A percentile compares a stretch with the other conserved stretches of the same genome.
phyloP scores from a whole-genome alignment of 2,797 vertebrate genomes.

The Xiphophorus birchmanni region DNA sequence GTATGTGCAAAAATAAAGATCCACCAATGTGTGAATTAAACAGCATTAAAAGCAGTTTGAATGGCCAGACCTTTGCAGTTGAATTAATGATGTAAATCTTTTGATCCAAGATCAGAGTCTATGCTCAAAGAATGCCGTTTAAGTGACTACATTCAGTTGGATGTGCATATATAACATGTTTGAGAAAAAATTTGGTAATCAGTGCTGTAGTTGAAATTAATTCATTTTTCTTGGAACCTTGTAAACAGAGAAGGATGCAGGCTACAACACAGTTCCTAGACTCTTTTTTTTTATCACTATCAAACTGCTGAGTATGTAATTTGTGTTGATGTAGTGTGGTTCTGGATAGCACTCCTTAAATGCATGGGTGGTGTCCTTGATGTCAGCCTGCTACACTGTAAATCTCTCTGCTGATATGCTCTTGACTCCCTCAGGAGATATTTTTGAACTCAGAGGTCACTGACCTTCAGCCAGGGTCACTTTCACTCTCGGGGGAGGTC shows the following conservation, averaged over 20 bases:
- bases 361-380: slow-evolving; percentile 32
- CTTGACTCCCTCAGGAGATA: slow-evolving; percentile 49
- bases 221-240: not conserved
- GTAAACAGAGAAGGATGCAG: not conserved
- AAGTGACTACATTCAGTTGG: not conserved
- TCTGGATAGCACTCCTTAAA: slow-evolving; percentile 37
- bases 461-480: slow-evolving; percentile 65
- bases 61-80: slow-evolving; percentile 37
- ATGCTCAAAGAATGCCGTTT: slow-evolving; percentile 2
- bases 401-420: slow-evolving; percentile 36
- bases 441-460: slow-evolving; percentile 60
- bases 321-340: slow-evolving; percentile 13
- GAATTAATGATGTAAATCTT: slow-evolving; percentile 55
- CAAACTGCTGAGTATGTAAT: not conserved
- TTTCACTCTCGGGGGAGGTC: slow-evolving; percentile 69
- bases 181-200: not conserved
- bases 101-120: slow-evolving; percentile 40
- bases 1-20: not conserved
- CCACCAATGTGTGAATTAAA: slow-evolving; percentile 15
- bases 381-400: slow-evolving; percentile 49
- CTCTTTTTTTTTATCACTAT: not conserved
- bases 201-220: not conserved
- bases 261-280: not conserved
- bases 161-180: not conserved
- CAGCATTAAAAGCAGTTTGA: slow-evolving; percentile 29